Base-by-base conservation (phyloP, 1,140 invertebrate genomes). In the Caerostris darwini region DNA sequence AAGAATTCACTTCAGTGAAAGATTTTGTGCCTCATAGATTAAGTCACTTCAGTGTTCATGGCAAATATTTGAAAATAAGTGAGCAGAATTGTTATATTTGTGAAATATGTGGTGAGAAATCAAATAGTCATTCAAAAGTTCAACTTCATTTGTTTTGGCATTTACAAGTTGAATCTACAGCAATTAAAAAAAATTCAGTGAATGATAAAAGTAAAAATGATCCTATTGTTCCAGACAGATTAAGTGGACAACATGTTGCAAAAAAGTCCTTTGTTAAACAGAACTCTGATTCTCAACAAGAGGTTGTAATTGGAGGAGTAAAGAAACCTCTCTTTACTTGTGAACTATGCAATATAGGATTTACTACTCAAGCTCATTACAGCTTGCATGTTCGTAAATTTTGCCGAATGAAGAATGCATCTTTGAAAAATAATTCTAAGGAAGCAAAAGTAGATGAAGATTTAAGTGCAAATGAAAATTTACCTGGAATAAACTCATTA, bases 21-120 rank as follows among this genome's bases (percentile, higher is more conserved):
- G 83, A 88, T 82, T 95, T 95, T 92, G 92, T 95, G 4, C 94
- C 94, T 56, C 94, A 95, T 90, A 87, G 94, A 3, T 71, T 95
- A 7, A 83, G 92, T 53, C 94, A 95, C 83, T 94, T 94, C 53
- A 56, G 83, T 69, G 54, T 69, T 64, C 59, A 91, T 58, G 88
- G 57, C 3, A 81, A 81, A 50, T 90, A 94, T 82, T 14, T 91
- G 34, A 86, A 94, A 12, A 94, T 93, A 12, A 88, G 54, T 71
- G 83, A 94, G 34, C 5, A 34, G 1, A 91, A 94, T 64, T 53
- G 88, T 1, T 95, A 94, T 59, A 82, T 54, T 53, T 95, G 94
- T 94, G 94, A 95, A 71, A 87, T 95, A 58, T 95, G 94, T 94
- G 53, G 59, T 57, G 87, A 95, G 34, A 50, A 87, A 19, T 85